Percentiles rank a stretch among this genome's conserved stretches.
These are phyloP conservation scores for Manis crassicaudata DNA, from an alignment of 2,797 vertebrate genomes.

Conservation along the genomic window DNA sequence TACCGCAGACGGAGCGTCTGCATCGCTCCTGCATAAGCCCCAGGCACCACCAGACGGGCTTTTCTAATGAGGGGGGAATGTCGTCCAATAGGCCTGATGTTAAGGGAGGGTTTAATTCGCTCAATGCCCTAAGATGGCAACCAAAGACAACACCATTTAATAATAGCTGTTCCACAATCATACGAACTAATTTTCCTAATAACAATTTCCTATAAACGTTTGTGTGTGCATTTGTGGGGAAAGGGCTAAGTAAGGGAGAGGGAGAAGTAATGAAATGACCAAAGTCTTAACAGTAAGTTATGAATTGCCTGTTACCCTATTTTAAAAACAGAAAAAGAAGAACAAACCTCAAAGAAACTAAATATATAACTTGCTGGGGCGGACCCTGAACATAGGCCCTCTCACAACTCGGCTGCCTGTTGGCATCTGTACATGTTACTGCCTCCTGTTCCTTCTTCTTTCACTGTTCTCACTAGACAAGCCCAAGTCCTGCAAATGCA, in stretches of 20 bases:
- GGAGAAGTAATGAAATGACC: background rate
- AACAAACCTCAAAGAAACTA: background rate
- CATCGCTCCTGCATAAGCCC: background rate
- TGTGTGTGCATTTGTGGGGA: background rate
- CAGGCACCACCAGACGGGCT: background rate
- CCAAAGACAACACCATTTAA: background rate
- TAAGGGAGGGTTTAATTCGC: background rate
- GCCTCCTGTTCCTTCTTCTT: background rate
- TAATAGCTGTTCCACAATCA: background rate
- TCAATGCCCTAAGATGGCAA: background rate
- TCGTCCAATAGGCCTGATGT: background rate
- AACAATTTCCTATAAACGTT: background rate
- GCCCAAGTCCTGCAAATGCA: background rate
- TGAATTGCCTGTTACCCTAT: background rate
- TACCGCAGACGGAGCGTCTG: background rate
- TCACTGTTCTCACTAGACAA: background rate
- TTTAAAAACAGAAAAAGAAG: background rate
- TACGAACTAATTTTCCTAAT: background rate
- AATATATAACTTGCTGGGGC: background rate
- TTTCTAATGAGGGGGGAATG: fast-evolving
- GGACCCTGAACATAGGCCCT: background rate
- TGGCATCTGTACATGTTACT: fast-evolving
- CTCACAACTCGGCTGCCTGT: background rate
- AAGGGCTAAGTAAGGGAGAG: background rate
- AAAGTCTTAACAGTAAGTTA: background rate